These are phyloP conservation scores for Chelonia mydas DNA, from an alignment of 2,797 vertebrate genomes.

Conservation along the genomic window DNA sequence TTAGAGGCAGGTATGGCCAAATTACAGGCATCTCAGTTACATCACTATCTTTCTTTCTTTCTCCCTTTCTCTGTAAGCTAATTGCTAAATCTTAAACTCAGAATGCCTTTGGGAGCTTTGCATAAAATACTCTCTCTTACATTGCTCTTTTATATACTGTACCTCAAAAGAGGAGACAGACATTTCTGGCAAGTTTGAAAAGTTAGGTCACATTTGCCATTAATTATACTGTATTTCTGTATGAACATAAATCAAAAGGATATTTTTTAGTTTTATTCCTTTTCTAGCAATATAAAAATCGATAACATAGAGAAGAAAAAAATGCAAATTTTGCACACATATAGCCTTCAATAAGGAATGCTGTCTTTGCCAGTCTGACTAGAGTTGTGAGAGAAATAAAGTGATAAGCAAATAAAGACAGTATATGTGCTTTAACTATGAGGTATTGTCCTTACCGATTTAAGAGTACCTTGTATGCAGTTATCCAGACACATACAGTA, in stretches of 20 bases:
- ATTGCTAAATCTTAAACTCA: conserved; percentile 44
- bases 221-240: background rate
- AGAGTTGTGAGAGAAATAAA: background rate
- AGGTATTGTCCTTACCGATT: background rate
- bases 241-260: background rate
- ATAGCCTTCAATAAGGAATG: background rate
- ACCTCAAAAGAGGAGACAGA: conserved; percentile 36
- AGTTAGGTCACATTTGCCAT: background rate
- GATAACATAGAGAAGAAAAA: background rate
- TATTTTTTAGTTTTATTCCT: background rate
- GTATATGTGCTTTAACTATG: background rate
- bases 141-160: conserved; percentile 70
- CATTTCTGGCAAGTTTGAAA: conserved; percentile 28
- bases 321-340: background rate
- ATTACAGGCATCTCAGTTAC: conserved; percentile 68
- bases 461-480: background rate
- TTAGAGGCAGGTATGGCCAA: conserved; percentile 67
- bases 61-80: conserved; percentile 60
- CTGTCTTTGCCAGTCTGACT: background rate
- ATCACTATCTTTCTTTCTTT: background rate
- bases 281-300: background rate
- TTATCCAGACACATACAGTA: background rate
- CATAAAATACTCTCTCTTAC: conserved; percentile 58
- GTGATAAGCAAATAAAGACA: background rate
- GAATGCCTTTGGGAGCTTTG: conserved; percentile 49